A percentile compares a stretch with the other conserved stretches of the same genome.
Conservation (phyloP, 2,797 vertebrate genomes). For the Pogonophryne albipinna region DNA sequence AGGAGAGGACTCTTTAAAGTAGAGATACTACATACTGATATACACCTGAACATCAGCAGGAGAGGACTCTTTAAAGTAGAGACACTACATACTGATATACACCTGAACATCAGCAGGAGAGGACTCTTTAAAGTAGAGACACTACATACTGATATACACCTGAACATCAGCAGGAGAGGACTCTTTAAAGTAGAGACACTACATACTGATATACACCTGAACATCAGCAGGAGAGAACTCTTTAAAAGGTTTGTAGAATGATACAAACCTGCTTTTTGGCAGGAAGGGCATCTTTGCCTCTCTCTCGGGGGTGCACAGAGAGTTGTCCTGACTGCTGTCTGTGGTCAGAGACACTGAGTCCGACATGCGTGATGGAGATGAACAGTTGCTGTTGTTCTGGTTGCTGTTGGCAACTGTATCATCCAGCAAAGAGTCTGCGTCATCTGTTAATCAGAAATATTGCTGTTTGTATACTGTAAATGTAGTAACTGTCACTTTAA, state of each 20-base stretch:
- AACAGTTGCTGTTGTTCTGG: constrained; percentile 99
- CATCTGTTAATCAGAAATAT: constrained; percentile 81
- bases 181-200: no score
- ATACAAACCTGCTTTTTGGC: constrained; percentile 88
- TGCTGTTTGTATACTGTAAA: not conserved
- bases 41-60: no score
- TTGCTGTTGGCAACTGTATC: constrained; percentile 97
- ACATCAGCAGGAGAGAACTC: no score
- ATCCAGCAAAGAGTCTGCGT: constrained; percentile 94
- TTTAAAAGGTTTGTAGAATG: not conserved
- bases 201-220: no score
- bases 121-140: no score
- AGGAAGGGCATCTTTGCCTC: constrained; percentile 88
- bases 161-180: no score
- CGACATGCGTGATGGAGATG: constrained; percentile 98
- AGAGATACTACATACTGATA: no score
- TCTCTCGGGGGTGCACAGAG: constrained; percentile 93
- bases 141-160: no score
- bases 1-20: no score
- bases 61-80: no score
- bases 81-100: no score
- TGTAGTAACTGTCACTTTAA: not conserved
- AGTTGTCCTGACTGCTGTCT: constrained; percentile 96
- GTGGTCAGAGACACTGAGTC: constrained; percentile 98
- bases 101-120: no score